Evolutionary conservation across 2,888 invertebrate genomes (phyloP).

Genomic region (Protodeltote pygarga): DNA sequence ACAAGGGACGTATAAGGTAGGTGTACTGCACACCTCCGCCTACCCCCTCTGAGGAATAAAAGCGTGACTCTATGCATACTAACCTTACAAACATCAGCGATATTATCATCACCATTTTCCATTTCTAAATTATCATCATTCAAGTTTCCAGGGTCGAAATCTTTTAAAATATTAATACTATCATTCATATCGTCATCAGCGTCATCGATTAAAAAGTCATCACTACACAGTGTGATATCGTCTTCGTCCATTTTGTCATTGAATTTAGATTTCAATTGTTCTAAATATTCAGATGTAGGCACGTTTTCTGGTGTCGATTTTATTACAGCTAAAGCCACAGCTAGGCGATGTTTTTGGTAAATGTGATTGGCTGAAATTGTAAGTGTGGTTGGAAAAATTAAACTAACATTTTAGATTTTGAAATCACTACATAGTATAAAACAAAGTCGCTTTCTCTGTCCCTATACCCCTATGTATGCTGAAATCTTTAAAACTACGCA

Average conservation of each 20-base stretch:
- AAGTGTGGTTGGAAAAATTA: too few species aligned
- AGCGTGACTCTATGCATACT: too few species aligned
- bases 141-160: constrained; percentile 14
- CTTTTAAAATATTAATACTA: constrained; percentile 35
- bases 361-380: constrained; percentile 61
- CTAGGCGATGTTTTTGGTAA: constrained; percentile 63
- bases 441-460: too few species aligned
- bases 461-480: too few species aligned
- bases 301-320: constrained; percentile 62
- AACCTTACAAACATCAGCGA: neutral
- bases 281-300: constrained; percentile 54
- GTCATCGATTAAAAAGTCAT: constrained; percentile 63
- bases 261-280: constrained; percentile 54
- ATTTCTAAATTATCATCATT: constrained; percentile 1
- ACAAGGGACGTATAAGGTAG: too few species aligned
- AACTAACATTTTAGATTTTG: too few species aligned
- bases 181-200: constrained; percentile 27
- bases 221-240: constrained; percentile 58
- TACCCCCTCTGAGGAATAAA: too few species aligned
- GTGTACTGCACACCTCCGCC: too few species aligned
- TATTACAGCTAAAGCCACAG: constrained; percentile 63
- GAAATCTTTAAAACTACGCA: too few species aligned
- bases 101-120: neutral
- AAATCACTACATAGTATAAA: too few species aligned
- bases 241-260: constrained; percentile 50